Evolutionary conservation across 1,140 invertebrate species (phyloP), one percentile per base, ranked within the genome.

Genomic region (Hyles euphorbiae): DNA sequence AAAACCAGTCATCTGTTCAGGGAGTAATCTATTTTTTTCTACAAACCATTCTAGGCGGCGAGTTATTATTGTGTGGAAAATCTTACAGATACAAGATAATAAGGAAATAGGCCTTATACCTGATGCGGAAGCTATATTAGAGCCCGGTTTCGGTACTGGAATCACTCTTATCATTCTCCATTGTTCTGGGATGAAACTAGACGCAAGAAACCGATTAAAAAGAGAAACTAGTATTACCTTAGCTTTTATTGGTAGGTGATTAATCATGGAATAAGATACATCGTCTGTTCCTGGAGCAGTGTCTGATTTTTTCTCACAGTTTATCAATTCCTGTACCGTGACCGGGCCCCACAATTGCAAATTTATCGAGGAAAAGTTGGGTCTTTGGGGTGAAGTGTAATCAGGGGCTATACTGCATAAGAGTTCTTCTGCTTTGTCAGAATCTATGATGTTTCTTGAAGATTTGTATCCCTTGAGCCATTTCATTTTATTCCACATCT

Each of bases 221-320:
- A 70, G 33, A n/a, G 53, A 43, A 10, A 67, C 7, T 11, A 67
- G 49, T 33, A 40, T 59, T 45, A 44, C 34, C 55, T 60, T 64
- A 9, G 43, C 61, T 7, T 34, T 36, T 12, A n/a, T 5, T 2
- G 71, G 68, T 40, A 74, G 34, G 60, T 71, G 56, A 50, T 47
- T 52, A 43, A 76, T 53, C 74, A 76, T 74, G 1, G 64, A 67
- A 59, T 71, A 76, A 2, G 68, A 58, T 7, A 76, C 67, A 36
- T 7, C 36, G 36, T 74, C 74, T 53, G 48, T 7, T 2, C 74
- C 74, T 3, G 74, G 67, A 4, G 67, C 45, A 32, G 63, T 68
- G 40, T 71, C 60, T 61, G 66, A 73, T 44, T 58, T 57, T 49
- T 76, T 76, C 33, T 70, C 11, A 36, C 58, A 67, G 33, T 61